These are phyloP conservation scores for Melanogrammus aeglefinus DNA, from an alignment of 2,797 vertebrate species.

Conservation along the genomic window DNA sequence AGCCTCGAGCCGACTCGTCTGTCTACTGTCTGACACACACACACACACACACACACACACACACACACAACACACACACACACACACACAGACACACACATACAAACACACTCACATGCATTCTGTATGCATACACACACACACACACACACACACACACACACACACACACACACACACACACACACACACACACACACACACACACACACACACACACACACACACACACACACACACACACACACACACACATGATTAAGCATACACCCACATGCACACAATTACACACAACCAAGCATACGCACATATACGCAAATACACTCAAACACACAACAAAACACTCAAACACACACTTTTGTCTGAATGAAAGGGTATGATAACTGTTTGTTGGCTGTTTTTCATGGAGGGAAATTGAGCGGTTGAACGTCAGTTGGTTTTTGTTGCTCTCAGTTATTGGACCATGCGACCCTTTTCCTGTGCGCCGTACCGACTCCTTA, in stretches of 20 bases:
- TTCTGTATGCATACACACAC: conserved; percentile 35
- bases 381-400: conserved; percentile 41
- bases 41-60: conserved; percentile 32
- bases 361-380: conserved; percentile 33
- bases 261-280: too few relatives aligned
- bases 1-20: conserved; percentile 38
- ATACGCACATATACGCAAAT: neutral
- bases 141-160: conserved; percentile 34
- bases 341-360: conserved; percentile 26
- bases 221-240: too few relatives aligned
- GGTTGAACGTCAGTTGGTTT: conserved; percentile 27
- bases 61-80: conserved; percentile 17
- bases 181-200: conserved; percentile 7
- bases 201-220: conserved; percentile 19
- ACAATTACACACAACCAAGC: neutral
- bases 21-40: conserved; percentile 55
- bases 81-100: too few relatives aligned
- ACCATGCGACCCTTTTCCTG: neutral
- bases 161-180: conserved; percentile 16
- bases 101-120: neutral
- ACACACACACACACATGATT: conserved; percentile 21
- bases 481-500: conserved; percentile 18
- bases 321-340: conserved; percentile 16
- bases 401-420: conserved; percentile 67
- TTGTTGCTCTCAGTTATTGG: conserved; percentile 16